phyloP scores from a whole-genome alignment of 2,888 invertebrate species.

The Dromius quadrimaculatus region DNA sequence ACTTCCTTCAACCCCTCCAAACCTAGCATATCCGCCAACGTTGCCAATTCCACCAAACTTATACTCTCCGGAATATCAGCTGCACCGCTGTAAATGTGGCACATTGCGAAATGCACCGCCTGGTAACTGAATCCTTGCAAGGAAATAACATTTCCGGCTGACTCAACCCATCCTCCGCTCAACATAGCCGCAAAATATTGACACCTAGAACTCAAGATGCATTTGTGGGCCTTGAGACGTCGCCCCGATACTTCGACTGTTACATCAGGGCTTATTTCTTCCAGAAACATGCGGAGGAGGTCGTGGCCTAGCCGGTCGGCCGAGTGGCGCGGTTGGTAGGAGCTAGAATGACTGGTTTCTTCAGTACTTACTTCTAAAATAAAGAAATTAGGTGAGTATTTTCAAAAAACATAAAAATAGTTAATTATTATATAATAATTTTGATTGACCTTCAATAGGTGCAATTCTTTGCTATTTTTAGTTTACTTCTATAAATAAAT shows the following conservation, averaged over 20 bases:
- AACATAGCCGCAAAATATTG: conserved; percentile 94
- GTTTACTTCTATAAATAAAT: conserved; percentile 24
- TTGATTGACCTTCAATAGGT: conserved; percentile 18
- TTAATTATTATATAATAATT: conserved; percentile 11
- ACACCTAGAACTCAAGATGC: conserved; percentile 90
- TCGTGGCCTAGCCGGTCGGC: conserved; percentile 81
- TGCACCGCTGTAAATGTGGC: conserved; percentile 94
- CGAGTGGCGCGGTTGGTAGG: conserved; percentile 68
- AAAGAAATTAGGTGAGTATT: conserved; percentile 13
- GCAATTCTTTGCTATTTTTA: conserved; percentile 17
- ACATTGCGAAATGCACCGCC: conserved; percentile 90
- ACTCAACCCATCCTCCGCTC: conserved; percentile 87
- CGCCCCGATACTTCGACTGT: conserved; percentile 86
- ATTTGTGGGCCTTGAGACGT: conserved; percentile 89
- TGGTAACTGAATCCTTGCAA: conserved; percentile 87
- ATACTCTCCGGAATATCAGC: conserved; percentile 89
- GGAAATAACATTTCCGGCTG: conserved; percentile 84
- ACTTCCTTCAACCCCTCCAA: conserved; percentile 93
- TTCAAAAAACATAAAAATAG: neutral
- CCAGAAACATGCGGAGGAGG: conserved; percentile 89
- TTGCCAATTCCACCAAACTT: conserved; percentile 87
- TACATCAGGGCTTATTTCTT: conserved; percentile 91
- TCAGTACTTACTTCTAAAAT: conserved; percentile 63
- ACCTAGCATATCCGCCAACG: conserved; percentile 89
- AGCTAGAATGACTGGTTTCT: conserved; percentile 67